These are phyloP conservation scores for Ceuthmochares aereus DNA, from an alignment of 2,113 vertebrate genomes.

Conservation along the genomic window DNA sequence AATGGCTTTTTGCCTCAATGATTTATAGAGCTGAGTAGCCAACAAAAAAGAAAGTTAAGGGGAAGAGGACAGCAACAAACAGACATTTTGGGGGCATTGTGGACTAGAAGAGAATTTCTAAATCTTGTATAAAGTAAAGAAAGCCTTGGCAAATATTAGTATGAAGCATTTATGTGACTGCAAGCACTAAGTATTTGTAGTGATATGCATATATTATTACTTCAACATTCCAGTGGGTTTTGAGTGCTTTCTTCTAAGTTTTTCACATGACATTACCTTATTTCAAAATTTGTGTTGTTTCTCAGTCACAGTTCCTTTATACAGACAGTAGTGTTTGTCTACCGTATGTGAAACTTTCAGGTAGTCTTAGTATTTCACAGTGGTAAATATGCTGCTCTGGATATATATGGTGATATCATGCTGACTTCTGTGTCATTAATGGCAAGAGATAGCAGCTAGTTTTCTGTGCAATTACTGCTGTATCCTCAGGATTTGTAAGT, in stretches of 20 bases:
- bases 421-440: not conserved
- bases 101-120: not conserved
- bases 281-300: not conserved
- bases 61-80: not conserved
- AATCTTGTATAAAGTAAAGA: not conserved
- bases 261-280: not conserved
- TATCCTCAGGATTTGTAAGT: constrained; percentile 3
- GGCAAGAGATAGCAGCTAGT: not conserved
- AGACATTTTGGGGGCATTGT: not conserved
- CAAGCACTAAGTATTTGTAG: not conserved
- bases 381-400: not conserved
- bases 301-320: not conserved
- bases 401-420: not conserved
- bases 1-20: not conserved
- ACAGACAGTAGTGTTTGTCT: not conserved
- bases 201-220: not conserved
- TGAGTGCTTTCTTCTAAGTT: not conserved
- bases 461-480: not conserved
- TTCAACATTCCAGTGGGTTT: not conserved
- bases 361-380: not conserved
- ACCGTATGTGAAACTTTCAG: not conserved
- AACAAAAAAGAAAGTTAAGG: not conserved
- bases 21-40: not conserved
- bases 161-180: not conserved
- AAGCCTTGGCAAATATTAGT: not conserved